Percentiles rank a stretch among this genome's conserved stretches.
phyloP scores from a whole-genome alignment of 2,888 invertebrate species.

The Stictocephala bisonia region DNA sequence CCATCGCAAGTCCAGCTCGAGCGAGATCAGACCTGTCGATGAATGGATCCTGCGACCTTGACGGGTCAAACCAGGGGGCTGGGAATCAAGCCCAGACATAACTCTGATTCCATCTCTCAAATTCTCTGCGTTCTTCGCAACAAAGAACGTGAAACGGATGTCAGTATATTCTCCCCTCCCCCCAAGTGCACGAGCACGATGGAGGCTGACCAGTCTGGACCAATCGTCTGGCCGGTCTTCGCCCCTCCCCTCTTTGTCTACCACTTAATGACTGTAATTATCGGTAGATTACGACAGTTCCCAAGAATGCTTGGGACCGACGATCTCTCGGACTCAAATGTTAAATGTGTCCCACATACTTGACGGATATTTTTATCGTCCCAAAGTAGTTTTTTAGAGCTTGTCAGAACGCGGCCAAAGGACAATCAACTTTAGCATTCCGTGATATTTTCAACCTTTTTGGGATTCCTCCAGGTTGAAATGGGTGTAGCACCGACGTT shows the following conservation, averaged over 20 bases:
- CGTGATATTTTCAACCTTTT: background rate
- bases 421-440: background rate
- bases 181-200: background rate
- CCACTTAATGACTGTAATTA: conserved; percentile 21
- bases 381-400: conserved; percentile 36
- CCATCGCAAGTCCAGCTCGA: too few relatives aligned
- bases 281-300: conserved; percentile 32
- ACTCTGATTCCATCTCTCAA: conserved; percentile 20
- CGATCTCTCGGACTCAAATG: too few relatives aligned
- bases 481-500: background rate
- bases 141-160: conserved; percentile 40
- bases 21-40: conserved; percentile 6
- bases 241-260: conserved; percentile 5
- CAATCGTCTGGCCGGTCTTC: background rate
- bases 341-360: conserved; percentile 41
- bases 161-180: conserved; percentile 36
- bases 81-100: background rate
- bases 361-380: conserved; percentile 36
- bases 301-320: conserved; percentile 28
- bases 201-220: background rate
- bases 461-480: background rate
- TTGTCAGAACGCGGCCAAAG: background rate
- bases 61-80: background rate
- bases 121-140: conserved; percentile 40
- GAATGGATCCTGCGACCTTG: conserved; percentile 26